phyloP scores from a whole-genome alignment of 2,113 vertebrate genomes.

The Sprattus sprattus region DNA sequence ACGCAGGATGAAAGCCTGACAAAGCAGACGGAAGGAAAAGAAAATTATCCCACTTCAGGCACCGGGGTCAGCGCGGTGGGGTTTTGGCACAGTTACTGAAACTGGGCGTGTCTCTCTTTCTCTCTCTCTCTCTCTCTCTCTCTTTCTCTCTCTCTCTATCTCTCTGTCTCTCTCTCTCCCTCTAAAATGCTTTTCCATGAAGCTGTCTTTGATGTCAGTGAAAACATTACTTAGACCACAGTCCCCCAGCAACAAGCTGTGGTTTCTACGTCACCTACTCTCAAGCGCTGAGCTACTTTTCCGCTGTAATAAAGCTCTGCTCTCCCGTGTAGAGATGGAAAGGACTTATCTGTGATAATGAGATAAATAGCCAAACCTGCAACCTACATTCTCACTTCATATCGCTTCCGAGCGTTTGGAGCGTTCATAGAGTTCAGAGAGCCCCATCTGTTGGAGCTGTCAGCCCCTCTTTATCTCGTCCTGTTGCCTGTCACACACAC shows the following conservation, averaged over 20 bases:
- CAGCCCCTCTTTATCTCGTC: conserved; percentile 17
- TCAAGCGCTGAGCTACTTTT: neutral
- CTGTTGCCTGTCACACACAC: conserved; percentile 6
- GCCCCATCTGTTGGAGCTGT: neutral
- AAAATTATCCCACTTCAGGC: neutral
- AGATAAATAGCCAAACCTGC: neutral
- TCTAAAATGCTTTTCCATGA: neutral
- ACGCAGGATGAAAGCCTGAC: neutral
- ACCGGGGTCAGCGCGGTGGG: neutral
- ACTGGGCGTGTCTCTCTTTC: neutral
- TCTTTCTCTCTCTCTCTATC: neutral
- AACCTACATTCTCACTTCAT: neutral
- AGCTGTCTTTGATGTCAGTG: neutral
- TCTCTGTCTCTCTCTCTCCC: neutral
- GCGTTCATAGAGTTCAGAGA: neutral
- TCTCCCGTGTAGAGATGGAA: neutral
- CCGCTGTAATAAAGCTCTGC: neutral
- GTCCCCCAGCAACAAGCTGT: neutral
- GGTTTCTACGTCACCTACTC: neutral
- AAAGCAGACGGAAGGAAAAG: neutral
- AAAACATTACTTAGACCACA: neutral
- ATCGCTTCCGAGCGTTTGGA: neutral
- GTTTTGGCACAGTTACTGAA: neutral
- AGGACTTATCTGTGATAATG: neutral
- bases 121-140: neutral